Percentiles rank a stretch among this genome's conserved stretches.
Evolutionary conservation across 2,113 vertebrate species (phyloP).

Genomic region (Empidonax alnorum): DNA sequence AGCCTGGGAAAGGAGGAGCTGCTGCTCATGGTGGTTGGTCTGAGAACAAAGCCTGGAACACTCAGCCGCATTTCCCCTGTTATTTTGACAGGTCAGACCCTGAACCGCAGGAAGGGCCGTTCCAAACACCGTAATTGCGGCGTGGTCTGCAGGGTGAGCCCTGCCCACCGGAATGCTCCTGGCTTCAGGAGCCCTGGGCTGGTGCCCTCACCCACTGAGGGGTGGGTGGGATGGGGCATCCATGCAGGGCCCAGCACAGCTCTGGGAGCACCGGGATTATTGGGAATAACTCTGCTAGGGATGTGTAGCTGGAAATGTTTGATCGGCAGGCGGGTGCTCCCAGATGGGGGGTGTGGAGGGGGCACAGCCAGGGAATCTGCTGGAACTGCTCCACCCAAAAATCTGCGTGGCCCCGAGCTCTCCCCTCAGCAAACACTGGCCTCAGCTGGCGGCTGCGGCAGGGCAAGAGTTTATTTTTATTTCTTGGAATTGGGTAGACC

Average conservation of each 20-base stretch:
- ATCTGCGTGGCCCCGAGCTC: neutral
- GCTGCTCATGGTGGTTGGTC: neutral
- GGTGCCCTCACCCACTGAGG: rapidly evolving
- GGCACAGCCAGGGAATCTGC: neutral
- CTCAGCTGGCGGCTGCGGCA: conserved; percentile 61
- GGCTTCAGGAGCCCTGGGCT: neutral
- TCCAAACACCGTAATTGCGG: neutral
- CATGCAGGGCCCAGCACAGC: neutral
- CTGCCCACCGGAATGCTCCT: neutral
- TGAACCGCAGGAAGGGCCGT: neutral
- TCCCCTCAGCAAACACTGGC: conserved; percentile 54
- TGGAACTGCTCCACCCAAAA: neutral
- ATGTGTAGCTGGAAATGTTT: neutral
- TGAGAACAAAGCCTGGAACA: neutral
- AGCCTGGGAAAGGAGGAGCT: neutral
- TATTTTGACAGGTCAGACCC: neutral
- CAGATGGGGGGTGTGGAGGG: neutral
- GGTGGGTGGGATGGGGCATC: neutral
- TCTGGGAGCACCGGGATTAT: neutral
- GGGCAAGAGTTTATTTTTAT: conserved; percentile 73
- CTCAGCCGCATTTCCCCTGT: neutral
- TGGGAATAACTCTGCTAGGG: neutral
- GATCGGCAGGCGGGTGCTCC: neutral
- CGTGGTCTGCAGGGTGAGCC: neutral
- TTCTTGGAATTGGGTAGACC: conserved; percentile 76